Conservation (phyloP, 2,888 invertebrate species). For the Corythucha ciliata region DNA sequence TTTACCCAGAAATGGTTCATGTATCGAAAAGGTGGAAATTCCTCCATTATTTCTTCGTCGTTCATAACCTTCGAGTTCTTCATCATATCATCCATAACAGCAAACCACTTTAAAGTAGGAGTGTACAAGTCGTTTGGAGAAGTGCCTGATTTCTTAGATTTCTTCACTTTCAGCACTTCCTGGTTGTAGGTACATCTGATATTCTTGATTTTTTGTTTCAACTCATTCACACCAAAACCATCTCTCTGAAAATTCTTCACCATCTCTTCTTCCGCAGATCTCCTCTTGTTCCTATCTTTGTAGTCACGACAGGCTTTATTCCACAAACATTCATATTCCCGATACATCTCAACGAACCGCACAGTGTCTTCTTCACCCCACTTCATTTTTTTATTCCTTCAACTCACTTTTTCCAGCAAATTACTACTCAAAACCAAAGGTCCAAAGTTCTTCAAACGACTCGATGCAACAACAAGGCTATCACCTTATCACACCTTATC, state of each 20-base stretch:
- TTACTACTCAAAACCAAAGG: neutral
- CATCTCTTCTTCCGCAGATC: constrained; percentile 42
- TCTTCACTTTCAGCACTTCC: constrained; percentile 14
- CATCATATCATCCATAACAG: too few relatives aligned
- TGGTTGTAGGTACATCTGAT: constrained; percentile 23
- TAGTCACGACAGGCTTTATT: constrained; percentile 44
- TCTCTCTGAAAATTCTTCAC: constrained; percentile 39
- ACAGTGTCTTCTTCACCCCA: constrained; percentile 46
- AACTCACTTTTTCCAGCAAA: constrained; percentile 10
- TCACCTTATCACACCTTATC: neutral
- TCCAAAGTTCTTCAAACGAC: neutral
- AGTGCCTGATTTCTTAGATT: constrained; percentile 12
- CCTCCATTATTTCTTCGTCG: too few relatives aligned
- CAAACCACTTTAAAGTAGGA: too few relatives aligned
- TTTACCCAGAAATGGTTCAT: too few relatives aligned
- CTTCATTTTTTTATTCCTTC: constrained; percentile 33
- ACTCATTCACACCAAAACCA: constrained; percentile 36
- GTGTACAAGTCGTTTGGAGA: too few relatives aligned
- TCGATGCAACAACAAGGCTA: neutral
- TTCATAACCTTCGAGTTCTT: too few relatives aligned
- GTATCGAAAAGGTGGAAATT: too few relatives aligned
- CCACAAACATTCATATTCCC: constrained; percentile 47
- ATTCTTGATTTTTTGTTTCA: constrained; percentile 18
- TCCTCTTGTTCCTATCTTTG: constrained; percentile 42
- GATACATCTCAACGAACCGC: constrained; percentile 46